Evolutionary conservation across 2,888 invertebrate species (phyloP), one percentile per base, ranked within the genome.

Genomic region (Drosophila stalkeri): DNA sequence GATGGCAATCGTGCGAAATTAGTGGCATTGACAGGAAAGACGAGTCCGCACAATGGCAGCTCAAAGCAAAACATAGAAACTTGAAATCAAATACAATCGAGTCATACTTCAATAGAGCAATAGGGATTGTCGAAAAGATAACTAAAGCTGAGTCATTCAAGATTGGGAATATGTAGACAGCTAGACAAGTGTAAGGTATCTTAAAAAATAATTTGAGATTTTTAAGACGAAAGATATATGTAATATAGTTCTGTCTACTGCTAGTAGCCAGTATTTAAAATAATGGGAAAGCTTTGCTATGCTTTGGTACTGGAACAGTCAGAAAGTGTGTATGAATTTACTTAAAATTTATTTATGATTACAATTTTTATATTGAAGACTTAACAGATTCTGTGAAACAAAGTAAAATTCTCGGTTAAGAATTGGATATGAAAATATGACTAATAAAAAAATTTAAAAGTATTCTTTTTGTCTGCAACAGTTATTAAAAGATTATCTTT

Each of bases 1-100:
- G 61, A 71, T 69, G 77, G 71, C 71, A 89, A 70, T 78, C 71
- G 60, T 64, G 78, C 46, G 65, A 72, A 89, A 86, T 86, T 81
- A 84, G 75, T 66, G 72, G 39, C 41, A 66, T 11, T 20, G 31
- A 14, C 47, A 43, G 44, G 41, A 23, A 46, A 49, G 35, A 39
- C 35, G 39, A 46, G 3, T 27, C 14, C 20, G n/a, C 23, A 66
- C 70, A 60, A 46, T 68, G 69, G 52, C 0, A 11, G 14, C 12
- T n/a, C 41, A 55, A 51, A 44, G 49, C 9, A 16, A 41, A 23
- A 23, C 59, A 18, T 9, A 41, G 8, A 14, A 2, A 20, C 11
- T 41, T 44, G 27, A 46, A 47, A 68, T 37, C 12, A 39, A 20
- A 41, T 27, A 43, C 56, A 12, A 59, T 12, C 14, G 52, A 23